phyloP scores from a whole-genome alignment of 2,888 invertebrate genomes.

The Aphidius colemani region DNA sequence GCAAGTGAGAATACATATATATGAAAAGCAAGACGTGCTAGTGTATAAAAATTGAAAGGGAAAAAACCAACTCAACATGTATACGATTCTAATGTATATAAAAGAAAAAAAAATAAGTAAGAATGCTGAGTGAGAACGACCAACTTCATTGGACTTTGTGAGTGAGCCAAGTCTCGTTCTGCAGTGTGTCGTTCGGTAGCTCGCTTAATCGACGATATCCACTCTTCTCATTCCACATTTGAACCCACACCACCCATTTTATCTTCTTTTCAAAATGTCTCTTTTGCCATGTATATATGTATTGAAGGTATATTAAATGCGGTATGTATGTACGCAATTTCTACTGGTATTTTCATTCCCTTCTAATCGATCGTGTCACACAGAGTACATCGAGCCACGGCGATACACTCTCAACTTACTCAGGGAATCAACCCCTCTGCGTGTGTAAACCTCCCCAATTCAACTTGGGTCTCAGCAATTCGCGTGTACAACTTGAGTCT shows the following conservation, averaged over 20 bases:
- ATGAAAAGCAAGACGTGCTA: background rate
- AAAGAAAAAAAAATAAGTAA: slow-evolving; percentile 19
- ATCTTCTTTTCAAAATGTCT: slow-evolving; percentile 1
- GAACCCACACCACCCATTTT: background rate
- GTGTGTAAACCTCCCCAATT: too few relatives aligned
- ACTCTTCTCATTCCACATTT: slow-evolving; percentile 5
- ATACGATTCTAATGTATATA: background rate
- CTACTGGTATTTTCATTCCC: background rate
- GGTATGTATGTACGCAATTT: background rate
- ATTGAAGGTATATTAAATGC: background rate
- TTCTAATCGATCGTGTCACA: background rate
- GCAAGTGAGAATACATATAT: background rate
- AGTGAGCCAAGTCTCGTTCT: slow-evolving; percentile 19
- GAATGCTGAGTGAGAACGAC: slow-evolving; percentile 14
- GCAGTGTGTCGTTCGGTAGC: slow-evolving; percentile 23
- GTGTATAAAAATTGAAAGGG: too few relatives aligned
- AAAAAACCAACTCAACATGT: background rate
- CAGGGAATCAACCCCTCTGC: background rate
- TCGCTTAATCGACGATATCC: slow-evolving; percentile 36
- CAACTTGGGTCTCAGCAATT: background rate
- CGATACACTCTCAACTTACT: background rate
- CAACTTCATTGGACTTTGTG: slow-evolving; percentile 16
- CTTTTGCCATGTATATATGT: background rate
- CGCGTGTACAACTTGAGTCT: slow-evolving; percentile 8
- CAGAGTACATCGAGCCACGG: too few relatives aligned